These are phyloP conservation scores for Camponotus fellah DNA, from an alignment of 2,888 invertebrate species.

Conservation along the genomic window DNA sequence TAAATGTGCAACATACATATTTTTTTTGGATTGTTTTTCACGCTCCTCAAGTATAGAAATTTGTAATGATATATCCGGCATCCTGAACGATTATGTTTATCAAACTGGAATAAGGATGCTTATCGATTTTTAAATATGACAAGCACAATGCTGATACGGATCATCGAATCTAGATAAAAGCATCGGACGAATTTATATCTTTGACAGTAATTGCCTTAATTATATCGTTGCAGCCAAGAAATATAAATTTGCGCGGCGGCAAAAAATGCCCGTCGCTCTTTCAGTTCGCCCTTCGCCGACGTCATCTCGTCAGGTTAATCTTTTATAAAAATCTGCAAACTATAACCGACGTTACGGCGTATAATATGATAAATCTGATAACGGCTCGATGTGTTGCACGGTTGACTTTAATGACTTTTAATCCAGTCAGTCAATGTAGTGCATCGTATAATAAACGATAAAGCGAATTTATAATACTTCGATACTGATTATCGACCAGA, in stretches of 20 bases:
- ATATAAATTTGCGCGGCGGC: constrained; percentile 44
- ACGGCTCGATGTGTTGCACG: constrained; percentile 23
- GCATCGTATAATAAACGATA: background rate
- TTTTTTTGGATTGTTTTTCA: background rate
- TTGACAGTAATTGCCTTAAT: constrained; percentile 51
- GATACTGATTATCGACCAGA: constrained; percentile 18
- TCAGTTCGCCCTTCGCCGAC: constrained; percentile 46
- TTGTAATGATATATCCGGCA: background rate
- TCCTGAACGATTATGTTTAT: background rate
- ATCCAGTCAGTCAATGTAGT: constrained; percentile 19
- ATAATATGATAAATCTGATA: constrained; percentile 54
- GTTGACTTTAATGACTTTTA: constrained; percentile 53
- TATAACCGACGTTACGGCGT: constrained; percentile 37
- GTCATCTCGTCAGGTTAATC: constrained; percentile 45
- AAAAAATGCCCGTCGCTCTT: constrained; percentile 41
- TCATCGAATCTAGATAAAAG: constrained; percentile 35
- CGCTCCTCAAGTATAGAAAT: background rate
- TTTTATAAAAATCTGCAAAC: constrained; percentile 46
- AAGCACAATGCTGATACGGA: constrained; percentile 20
- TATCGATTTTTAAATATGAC: background rate
- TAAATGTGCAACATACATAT: background rate
- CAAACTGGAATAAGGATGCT: background rate
- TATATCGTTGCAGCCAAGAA: constrained; percentile 30
- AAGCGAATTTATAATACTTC: constrained; percentile 30
- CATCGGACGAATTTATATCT: constrained; percentile 39